Conservation (phyloP, 2,888 invertebrate genomes). For the Agrotis puta region DNA sequence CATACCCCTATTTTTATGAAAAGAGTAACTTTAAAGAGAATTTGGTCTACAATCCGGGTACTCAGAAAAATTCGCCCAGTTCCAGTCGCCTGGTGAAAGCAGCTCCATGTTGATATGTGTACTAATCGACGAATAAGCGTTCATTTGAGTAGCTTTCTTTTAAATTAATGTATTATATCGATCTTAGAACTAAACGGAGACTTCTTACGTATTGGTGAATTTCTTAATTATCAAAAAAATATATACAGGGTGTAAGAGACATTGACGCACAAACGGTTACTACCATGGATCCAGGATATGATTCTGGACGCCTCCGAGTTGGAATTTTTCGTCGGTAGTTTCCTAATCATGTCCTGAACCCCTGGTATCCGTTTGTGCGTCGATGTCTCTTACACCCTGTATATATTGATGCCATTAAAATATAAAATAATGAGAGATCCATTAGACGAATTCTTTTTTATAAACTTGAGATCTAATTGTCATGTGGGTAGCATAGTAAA, state of each 20-base stretch:
- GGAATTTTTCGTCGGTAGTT: no score
- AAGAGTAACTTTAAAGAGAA: no score
- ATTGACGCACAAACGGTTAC: no score
- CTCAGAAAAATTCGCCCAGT: background rate
- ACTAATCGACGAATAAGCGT: constrained; percentile 64
- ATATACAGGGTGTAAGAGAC: no score
- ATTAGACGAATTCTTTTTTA: background rate
- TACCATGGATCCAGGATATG: no score
- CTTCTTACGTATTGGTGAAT: constrained; percentile 35
- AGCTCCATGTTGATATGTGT: constrained; percentile 57
- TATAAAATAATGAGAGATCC: constrained; percentile 15
- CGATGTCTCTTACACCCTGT: no score
- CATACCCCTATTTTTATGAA: no score
- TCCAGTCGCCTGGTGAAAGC: constrained; percentile 9
- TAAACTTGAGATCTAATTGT: constrained; percentile 9
- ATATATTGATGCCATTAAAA: no score
- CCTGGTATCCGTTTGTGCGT: no score
- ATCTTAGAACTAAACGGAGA: constrained; percentile 18
- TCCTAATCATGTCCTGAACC: no score
- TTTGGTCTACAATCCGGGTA: no score
- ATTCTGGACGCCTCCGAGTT: no score
- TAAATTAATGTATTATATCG: constrained; percentile 6
- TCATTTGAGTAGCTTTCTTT: constrained; percentile 38
- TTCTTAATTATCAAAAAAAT: background rate
- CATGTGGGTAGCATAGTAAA: background rate